phyloP scores from a whole-genome alignment of 1,140 invertebrate genomes.

The Nephotettix cincticeps region DNA sequence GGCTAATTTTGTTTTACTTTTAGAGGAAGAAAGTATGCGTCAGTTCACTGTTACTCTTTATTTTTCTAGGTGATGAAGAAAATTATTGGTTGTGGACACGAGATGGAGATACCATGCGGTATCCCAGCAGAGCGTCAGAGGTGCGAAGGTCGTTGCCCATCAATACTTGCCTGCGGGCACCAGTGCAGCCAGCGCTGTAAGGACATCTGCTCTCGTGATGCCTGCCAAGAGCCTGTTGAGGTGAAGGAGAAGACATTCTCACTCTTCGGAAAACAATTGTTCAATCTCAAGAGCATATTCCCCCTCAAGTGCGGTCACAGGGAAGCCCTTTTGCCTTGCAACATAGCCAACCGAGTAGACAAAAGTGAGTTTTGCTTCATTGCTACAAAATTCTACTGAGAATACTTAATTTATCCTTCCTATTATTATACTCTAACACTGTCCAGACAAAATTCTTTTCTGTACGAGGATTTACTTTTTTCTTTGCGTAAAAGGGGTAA shows the following conservation, averaged over 20 bases:
- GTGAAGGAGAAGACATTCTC: not conserved
- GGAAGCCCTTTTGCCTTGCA: slow-evolving; percentile 7
- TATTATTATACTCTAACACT: too few species aligned
- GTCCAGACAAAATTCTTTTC: too few species aligned
- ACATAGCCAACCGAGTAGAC: not conserved
- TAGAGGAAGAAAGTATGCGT: too few species aligned
- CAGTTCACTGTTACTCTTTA: too few species aligned
- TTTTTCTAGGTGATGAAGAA: not conserved
- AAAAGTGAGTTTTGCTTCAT: not conserved
- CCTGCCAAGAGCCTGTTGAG: slow-evolving; percentile 18
- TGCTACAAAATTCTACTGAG: too few species aligned
- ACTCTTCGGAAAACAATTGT: too few species aligned
- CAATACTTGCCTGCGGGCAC: slow-evolving; percentile 28
- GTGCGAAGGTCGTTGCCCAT: not conserved
- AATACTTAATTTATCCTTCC: too few species aligned
- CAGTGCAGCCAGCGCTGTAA: slow-evolving; percentile 22
- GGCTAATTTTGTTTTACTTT: too few species aligned
- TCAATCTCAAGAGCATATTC: not conserved
- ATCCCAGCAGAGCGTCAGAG: not conserved
- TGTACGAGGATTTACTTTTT: too few species aligned
- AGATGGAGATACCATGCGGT: not conserved
- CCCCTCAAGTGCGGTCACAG: slow-evolving; percentile 31
- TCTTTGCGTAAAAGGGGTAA: too few species aligned
- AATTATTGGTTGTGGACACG: not conserved
- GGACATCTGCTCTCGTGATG: slow-evolving; percentile 19